Base-by-base conservation (phyloP, 2,797 vertebrate species). In the Sciurus vulgaris region DNA sequence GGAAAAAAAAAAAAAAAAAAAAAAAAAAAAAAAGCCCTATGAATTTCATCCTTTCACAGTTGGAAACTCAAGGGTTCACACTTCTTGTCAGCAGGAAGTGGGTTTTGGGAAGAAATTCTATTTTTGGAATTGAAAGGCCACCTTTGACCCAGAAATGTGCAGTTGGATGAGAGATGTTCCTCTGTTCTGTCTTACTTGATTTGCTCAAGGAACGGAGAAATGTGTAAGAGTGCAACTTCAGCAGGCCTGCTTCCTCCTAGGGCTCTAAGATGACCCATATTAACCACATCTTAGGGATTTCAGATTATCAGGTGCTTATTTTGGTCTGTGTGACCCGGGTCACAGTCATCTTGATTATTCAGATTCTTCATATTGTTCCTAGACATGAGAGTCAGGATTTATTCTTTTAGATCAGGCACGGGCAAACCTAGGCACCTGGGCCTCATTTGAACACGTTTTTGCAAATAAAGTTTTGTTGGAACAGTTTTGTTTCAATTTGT, bases 51-150 rank as follows among this genome's bases (percentile, higher is more conserved):
- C 97, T 97, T 98, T 97, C 95, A 97, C 91, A 96, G 93, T 93
- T 85, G 86, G 96, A 94, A 93, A 95, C 73, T 3, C 41, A 89
- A 97, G 70, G 1, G 93, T 73, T 96, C 96, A 97, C 69, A 96
- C 94, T 96, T 96, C 96, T 94, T 91, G 91, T 96, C 91, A 96
- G 94, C 97, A 97, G 96, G 85, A 97, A 97, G 97, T 82, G 83
- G 90, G 63, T 93, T 95, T 91, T 81, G 97, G 95, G 88, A 86
- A 89, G 51, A 41, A 87, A 89, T 35, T 96, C 92, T 94, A 8
- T 67, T 98, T 93, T 70, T 87, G 94, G 93, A 85, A 22, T 87
- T 97, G 96, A 92, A 98, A 97, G 92, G 96, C 76, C 92, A 91
- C 96, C 93, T 97, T 93, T 97, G 96, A 96, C 96, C 93, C 94